Percentiles rank a stretch among this genome's conserved stretches.
These are phyloP conservation scores for Hyposoter dolosus DNA, from an alignment of 2,888 invertebrate genomes.

Conservation along the genomic window DNA sequence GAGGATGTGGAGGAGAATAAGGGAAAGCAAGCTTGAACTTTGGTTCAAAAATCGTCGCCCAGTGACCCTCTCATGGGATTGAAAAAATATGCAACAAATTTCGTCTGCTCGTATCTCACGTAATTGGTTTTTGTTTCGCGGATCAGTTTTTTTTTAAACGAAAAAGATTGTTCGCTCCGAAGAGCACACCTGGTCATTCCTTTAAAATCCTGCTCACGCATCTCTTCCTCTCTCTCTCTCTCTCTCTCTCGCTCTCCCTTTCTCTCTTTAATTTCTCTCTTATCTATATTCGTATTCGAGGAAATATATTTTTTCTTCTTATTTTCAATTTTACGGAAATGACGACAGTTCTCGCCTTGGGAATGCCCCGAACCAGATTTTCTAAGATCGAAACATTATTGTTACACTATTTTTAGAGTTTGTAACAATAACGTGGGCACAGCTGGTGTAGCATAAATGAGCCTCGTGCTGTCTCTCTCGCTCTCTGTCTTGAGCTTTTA, in stretches of 20 bases:
- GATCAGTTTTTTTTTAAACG: not conserved
- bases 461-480: not conserved
- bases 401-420: not conserved
- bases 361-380: not conserved
- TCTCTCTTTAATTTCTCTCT: not conserved
- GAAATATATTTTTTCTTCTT: not conserved
- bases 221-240: not conserved
- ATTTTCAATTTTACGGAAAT: not conserved
- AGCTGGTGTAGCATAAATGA: slow-evolving; percentile 1
- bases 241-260: not conserved
- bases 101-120: not conserved
- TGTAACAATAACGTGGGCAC: slow-evolving; percentile 6
- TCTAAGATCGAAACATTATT: not conserved
- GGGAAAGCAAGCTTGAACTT: too few species aligned
- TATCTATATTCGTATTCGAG: not conserved
- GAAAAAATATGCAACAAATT: not conserved
- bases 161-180: not conserved
- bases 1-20: not conserved
- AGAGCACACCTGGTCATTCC: not conserved
- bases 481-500: not conserved
- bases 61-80: not conserved
- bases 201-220: not conserved
- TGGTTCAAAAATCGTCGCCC: not conserved
- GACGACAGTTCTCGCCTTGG: not conserved
- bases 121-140: not conserved